Conservation (phyloP, 2,888 invertebrate genomes). For the Chouioia cunea region DNA sequence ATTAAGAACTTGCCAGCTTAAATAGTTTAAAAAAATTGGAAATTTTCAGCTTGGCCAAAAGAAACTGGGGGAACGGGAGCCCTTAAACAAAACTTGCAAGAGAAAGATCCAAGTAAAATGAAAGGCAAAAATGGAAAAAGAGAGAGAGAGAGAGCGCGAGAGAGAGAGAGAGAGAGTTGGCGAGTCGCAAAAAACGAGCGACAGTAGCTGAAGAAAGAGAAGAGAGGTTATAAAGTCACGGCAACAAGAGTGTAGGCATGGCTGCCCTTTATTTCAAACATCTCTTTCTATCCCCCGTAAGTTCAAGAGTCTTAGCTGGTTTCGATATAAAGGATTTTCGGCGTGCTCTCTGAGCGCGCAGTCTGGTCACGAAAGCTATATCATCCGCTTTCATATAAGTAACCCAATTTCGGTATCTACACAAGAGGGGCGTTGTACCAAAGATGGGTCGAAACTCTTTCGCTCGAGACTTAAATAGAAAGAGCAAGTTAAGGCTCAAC, state of each 20-base stretch:
- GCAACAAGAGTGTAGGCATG: neutral
- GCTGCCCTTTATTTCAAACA: conserved; percentile 21
- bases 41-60: neutral
- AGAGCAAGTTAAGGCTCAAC: conserved; percentile 12
- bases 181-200: neutral
- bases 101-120: conserved; percentile 17
- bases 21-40: too few species aligned
- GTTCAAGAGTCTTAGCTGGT: conserved; percentile 23
- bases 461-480: conserved; percentile 9
- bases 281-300: conserved; percentile 4
- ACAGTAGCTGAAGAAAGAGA: neutral
- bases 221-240: neutral
- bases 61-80: neutral
- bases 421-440: conserved; percentile 9
- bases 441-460: neutral
- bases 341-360: conserved; percentile 18
- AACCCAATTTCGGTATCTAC: conserved; percentile 38
- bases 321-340: conserved; percentile 43
- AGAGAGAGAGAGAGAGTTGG: neutral
- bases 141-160: neutral
- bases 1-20: too few species aligned
- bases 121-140: conserved; percentile 25
- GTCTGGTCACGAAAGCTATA: conserved; percentile 53
- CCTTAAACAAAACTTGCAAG: neutral
- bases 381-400: conserved; percentile 48